Conservation (phyloP, 1,140 invertebrate genomes). For the Scaptomyza hsui region DNA sequence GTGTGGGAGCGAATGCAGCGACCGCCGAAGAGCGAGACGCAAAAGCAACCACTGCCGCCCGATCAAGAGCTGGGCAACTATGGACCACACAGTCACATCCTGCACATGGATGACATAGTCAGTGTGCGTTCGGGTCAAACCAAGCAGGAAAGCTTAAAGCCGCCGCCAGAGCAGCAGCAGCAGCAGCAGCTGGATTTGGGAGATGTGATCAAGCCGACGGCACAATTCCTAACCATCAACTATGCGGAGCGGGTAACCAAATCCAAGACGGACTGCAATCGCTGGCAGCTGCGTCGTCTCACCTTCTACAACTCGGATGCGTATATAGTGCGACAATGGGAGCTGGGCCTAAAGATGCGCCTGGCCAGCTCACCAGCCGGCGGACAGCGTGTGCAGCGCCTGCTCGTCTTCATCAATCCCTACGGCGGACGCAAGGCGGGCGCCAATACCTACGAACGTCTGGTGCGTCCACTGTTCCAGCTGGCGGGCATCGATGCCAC, state of each 20-base stretch:
- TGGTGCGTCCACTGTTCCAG: constrained; percentile 90
- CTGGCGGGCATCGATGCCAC: constrained; percentile 89
- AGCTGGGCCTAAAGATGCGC: constrained; percentile 86
- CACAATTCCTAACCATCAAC: constrained; percentile 86
- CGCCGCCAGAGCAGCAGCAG: constrained; percentile 22
- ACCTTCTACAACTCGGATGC: constrained; percentile 87
- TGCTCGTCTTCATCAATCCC: constrained; percentile 94
- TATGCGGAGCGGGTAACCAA: constrained; percentile 85
- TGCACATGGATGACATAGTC: constrained; percentile 74
- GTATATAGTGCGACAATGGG: constrained; percentile 87
- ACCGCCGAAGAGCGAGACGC: constrained; percentile 75
- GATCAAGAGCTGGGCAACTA: constrained; percentile 73
- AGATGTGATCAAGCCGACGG: constrained; percentile 49
- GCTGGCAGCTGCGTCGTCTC: constrained; percentile 86
- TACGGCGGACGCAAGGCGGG: constrained; percentile 92
- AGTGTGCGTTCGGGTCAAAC: constrained; percentile 62
- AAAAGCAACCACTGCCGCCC: constrained; percentile 44
- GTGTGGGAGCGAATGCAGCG: constrained; percentile 86
- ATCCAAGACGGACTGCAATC: constrained; percentile 85
- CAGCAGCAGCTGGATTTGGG: constrained; percentile 5
- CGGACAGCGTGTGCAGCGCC: constrained; percentile 85
- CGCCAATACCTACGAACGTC: constrained; percentile 89
- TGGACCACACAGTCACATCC: constrained; percentile 59
- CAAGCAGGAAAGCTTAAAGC: constrained; percentile 58
- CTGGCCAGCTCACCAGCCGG: constrained; percentile 83